Evolutionary conservation across 2,888 invertebrate genomes (phyloP), one percentile per base, ranked within the genome.

Genomic region (Lapara coniferarum): DNA sequence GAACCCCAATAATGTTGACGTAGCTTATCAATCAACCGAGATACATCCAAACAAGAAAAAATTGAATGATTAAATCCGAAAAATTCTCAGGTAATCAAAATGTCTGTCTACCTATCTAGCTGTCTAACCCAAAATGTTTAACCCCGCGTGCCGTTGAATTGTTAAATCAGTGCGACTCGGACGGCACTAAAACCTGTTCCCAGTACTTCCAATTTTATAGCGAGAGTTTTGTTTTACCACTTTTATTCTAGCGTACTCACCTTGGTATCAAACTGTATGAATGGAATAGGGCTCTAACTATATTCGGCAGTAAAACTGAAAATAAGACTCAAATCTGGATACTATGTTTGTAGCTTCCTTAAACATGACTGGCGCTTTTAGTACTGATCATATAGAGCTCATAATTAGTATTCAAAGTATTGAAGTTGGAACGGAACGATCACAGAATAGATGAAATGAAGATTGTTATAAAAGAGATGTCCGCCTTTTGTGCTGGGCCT

Each of bases 141-240:
- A 73, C 67, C 73, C 74, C 75, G 77, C 74, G 76, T 75, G 75
- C 75, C 72, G 66, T 77, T 79, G 80, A 85, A 85, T 83, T 81
- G 81, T 84, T 85, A 82, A 86, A 83, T 79, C 77, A 78, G 72
- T 75, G 73, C 73, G 70, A 74, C 72, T 74, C 75, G 70, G 72
- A 71, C 71, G 63, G 78, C 69, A 75, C 74, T 76, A 75, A 77
- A 76, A 71, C 73, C 70, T 69, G 69, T 67, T 58, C 14, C 10
- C 55, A 25, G 58, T 68, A 66, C 52, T 46, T 68, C 30, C 66
- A 71, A 68, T 72, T 79, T 78, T 77, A 77, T 72, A 71, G 72
- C 56, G 66, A 70, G 70, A 72, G 70, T 76, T 71, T 71, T 71
- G 71, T 75, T 78, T 78, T 78, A 78, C 72, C 71, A 72, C 74